Percentiles rank a stretch among this genome's conserved stretches.
Conservation (phyloP, 2,113 vertebrate genomes). For the Drymodes brunneopygia region DNA sequence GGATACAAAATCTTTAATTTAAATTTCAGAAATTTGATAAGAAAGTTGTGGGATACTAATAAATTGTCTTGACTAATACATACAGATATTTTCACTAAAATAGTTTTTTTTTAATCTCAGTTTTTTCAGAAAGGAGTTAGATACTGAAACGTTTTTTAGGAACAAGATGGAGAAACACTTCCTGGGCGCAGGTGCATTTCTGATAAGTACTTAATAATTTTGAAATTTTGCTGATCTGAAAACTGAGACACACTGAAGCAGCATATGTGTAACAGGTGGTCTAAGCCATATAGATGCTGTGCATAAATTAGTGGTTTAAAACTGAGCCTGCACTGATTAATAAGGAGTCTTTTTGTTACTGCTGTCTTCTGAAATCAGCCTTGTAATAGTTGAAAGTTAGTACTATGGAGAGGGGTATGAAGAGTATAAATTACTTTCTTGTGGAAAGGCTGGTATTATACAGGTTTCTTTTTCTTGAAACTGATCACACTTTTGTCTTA, state of each 20-base stretch:
- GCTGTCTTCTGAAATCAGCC: not conserved
- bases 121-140: not conserved
- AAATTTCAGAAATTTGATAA: not conserved
- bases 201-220: not conserved
- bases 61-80: not conserved
- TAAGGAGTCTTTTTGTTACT: constrained; percentile 9
- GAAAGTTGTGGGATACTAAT: not conserved
- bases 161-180: not conserved
- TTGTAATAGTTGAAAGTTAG: not conserved
- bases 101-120: not conserved
- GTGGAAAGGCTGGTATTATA: not conserved
- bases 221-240: not conserved
- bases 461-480: not conserved
- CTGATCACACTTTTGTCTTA: not conserved
- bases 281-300: constrained; percentile 1
- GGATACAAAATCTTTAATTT: not conserved
- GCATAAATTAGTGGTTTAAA: constrained; percentile 42
- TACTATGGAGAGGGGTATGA: not conserved
- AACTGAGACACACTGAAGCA: not conserved
- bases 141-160: not conserved
- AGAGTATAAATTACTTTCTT: not conserved
- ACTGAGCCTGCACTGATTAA: not conserved
- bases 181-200: not conserved
- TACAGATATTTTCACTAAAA: not conserved
- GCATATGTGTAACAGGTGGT: constrained; percentile 42